Base-by-base conservation (phyloP, 1,140 invertebrate species). In the Drosophila seguyi region DNA sequence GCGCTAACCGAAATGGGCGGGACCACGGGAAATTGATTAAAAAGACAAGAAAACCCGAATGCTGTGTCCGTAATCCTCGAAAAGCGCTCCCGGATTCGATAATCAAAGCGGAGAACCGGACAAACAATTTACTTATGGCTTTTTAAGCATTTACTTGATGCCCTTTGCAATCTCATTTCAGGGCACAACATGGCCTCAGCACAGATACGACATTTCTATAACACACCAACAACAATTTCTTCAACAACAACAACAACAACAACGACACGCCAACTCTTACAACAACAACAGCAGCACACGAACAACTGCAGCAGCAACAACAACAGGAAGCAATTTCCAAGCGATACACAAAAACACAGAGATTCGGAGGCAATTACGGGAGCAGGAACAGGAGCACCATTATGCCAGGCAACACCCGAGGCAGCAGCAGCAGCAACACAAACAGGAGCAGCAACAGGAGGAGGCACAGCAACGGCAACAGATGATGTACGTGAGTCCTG, bases 101-200 rank as follows among this genome's bases (percentile, higher is more conserved):
- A 77, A 79, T 81, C 61, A 67, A 62, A 58, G 69, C 50, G 66
- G 57, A 29, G 57, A 29, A 20, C 7, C 36, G 50, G 16, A 27
- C 55, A 71, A 57, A 57, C 67, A 39, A n/a, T 57, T 55, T 48
- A 38, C 44, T 50, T 56, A 55, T 67, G 55, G 67, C 42, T 66
- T 78, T 75, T 88, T 71, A 84, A 73, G 20, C 66, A 56, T 66
- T 38, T 65, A 50, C 48, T 65, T 56, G n/a, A 50, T 60, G 62
- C 18, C 29, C 18, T 14, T 60, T 56, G 36, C 65, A 68, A 57
- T 71, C 41, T 42, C 60, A 50, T 75, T 90, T 44, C 29, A 92
- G 91, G 91, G 91, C 91, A 92, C 91, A 92, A 92, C 91, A 92
- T 92, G 91, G 91, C 91, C 91, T 91, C 91, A 92, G 91, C 91